phyloP scores from a whole-genome alignment of 2,113 vertebrate genomes.

The Ailurus styani region DNA sequence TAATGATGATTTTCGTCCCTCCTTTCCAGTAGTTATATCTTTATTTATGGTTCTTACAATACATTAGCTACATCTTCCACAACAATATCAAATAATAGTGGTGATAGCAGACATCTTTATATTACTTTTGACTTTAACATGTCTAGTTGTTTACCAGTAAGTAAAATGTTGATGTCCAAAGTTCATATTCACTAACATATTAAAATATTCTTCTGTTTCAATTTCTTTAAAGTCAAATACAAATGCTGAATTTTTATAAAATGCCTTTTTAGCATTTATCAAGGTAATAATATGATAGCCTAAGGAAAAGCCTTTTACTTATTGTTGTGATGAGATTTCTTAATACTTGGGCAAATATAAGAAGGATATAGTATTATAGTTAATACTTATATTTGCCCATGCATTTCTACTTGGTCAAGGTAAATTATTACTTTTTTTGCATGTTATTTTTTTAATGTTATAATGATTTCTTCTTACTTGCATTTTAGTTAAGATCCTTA shows the following conservation, averaged over 20 bases:
- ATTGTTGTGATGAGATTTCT: not conserved
- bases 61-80: not conserved
- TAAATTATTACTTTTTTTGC: not conserved
- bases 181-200: not conserved
- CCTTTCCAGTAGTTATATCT: not conserved
- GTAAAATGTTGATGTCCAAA: not conserved
- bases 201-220: not conserved
- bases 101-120: not conserved
- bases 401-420: not conserved
- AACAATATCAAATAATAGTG: not conserved
- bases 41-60: constrained; percentile 49
- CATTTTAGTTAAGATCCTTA: not conserved
- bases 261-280: not conserved
- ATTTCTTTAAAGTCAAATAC: constrained; percentile 22
- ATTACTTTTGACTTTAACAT: not conserved
- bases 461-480: not conserved
- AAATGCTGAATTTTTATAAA: constrained; percentile 31
- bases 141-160: not conserved
- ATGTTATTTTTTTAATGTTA: not conserved
- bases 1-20: not conserved
- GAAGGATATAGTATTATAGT: no score
- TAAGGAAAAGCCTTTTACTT: not conserved
- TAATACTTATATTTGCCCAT: not conserved
- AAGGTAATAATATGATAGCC: not conserved
- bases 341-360: no score